Conservation (phyloP, 2,797 vertebrate species). For the Erethizon dorsatum region DNA sequence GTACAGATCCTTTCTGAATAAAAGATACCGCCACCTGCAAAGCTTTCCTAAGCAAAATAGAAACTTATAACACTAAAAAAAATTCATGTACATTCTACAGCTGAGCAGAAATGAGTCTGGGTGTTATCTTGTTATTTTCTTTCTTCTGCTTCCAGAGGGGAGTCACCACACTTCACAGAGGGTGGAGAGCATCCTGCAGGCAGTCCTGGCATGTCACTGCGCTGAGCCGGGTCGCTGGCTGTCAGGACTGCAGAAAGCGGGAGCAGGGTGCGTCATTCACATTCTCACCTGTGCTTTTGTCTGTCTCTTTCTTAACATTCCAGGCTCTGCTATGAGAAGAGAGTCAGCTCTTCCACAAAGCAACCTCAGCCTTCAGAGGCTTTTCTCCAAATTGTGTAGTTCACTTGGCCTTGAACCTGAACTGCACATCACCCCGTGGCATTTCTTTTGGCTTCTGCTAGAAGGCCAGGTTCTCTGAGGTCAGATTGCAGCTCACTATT, state of each 20-base stretch:
- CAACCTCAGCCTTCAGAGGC: background rate
- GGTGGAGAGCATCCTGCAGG: background rate
- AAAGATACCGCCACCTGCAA: background rate
- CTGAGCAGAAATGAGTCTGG: background rate
- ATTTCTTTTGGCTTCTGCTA: background rate
- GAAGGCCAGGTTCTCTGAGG: background rate
- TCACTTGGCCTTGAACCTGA: background rate
- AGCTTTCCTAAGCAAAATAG: background rate
- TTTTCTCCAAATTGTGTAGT: background rate
- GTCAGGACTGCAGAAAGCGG: background rate
- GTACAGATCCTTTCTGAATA: background rate
- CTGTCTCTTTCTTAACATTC: background rate
- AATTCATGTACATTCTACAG: background rate
- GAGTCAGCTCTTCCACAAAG: background rate
- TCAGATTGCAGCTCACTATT: fast-evolving
- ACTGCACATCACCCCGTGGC: fast-evolving
- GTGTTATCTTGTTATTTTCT: background rate
- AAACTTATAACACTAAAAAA: background rate
- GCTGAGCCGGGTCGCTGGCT: fast-evolving
- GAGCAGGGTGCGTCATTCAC: fast-evolving
- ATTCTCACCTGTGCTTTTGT: background rate
- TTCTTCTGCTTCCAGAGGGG: background rate
- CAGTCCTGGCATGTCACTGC: fast-evolving
- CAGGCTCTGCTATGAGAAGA: background rate
- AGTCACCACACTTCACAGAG: fast-evolving